Percentiles rank a stretch among this genome's conserved stretches.
Evolutionary conservation across 2,113 vertebrate genomes (phyloP).

Genomic region (Cromileptes altivelis): DNA sequence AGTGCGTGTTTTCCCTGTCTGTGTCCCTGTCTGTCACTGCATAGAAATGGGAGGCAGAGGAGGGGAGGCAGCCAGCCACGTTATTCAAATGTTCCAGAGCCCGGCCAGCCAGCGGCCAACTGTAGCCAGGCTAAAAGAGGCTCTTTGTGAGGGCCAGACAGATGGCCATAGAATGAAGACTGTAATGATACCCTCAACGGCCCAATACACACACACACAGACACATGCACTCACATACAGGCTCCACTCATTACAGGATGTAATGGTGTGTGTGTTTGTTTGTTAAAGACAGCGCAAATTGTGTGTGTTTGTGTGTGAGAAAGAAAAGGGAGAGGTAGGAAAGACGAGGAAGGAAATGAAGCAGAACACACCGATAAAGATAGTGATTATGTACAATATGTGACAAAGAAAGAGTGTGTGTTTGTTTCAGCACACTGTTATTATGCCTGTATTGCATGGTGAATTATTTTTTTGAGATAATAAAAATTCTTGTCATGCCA

Average conservation of each 20-base stretch:
- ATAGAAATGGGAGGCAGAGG: conserved; percentile 51
- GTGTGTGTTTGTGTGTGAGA: conserved; percentile 19
- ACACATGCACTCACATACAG: conserved; percentile 54
- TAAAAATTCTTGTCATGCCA: neutral
- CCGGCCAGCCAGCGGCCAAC: conserved; percentile 68
- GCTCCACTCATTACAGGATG: conserved; percentile 59
- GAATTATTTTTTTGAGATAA: neutral
- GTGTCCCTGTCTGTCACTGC: conserved; percentile 58
- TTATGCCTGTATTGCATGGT: neutral
- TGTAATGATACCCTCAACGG: conserved; percentile 77
- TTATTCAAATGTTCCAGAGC: conserved; percentile 77
- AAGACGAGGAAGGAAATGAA: conserved; percentile 44
- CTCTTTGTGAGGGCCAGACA: conserved; percentile 81
- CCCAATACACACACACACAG: conserved; percentile 44
- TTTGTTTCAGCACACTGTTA: conserved; percentile 3
- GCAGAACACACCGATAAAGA: conserved; percentile 46
- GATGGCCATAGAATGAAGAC: conserved; percentile 81
- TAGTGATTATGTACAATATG: conserved; percentile 37
- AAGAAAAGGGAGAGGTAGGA: conserved; percentile 22
- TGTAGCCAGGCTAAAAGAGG: conserved; percentile 76
- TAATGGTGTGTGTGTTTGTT: conserved; percentile 32
- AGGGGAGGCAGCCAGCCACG: conserved; percentile 63
- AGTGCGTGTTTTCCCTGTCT: conserved; percentile 51
- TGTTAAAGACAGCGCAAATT: conserved; percentile 35
- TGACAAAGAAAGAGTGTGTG: conserved; percentile 11